Conservation (phyloP, 2,888 invertebrate species). For the Diploptera punctata region DNA sequence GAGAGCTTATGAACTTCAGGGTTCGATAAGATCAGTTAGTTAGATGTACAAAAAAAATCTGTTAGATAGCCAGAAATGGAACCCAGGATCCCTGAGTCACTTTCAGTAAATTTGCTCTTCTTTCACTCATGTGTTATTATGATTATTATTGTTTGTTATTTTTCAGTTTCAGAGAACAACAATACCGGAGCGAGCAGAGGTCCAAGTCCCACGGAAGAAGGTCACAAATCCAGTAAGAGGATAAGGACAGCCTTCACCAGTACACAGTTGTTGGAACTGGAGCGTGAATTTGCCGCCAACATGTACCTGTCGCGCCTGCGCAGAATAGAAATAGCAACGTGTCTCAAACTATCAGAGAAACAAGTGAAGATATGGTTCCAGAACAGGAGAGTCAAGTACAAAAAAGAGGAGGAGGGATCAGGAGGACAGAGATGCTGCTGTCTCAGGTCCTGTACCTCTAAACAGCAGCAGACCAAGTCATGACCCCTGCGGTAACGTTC, state of each 20-base stretch:
- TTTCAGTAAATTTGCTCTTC: too few relatives aligned
- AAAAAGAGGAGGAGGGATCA: conserved; percentile 80
- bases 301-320: conserved; percentile 90
- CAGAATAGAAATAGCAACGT: conserved; percentile 92
- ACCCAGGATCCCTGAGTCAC: too few relatives aligned
- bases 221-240: conserved; percentile 65
- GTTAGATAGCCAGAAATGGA: too few relatives aligned
- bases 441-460: conserved; percentile 55
- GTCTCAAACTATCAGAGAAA: conserved; percentile 87
- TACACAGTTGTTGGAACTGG: conserved; percentile 84
- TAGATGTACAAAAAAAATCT: too few relatives aligned
- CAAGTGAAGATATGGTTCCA: conserved; percentile 95
- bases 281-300: conserved; percentile 86
- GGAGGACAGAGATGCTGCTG: conserved; percentile 59
- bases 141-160: too few relatives aligned
- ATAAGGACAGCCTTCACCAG: conserved; percentile 95
- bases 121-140: too few relatives aligned
- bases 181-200: neutral
- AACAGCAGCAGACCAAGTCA: too few relatives aligned
- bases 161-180: too few relatives aligned
- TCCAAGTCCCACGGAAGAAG: conserved; percentile 34
- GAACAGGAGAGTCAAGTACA: conserved; percentile 90
- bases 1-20: too few relatives aligned
- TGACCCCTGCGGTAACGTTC: too few relatives aligned
- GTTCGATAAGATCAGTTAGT: too few relatives aligned